A percentile compares a stretch with the other conserved stretches of the same genome.
These are phyloP conservation scores for Meteorus cinctellus DNA, from an alignment of 2,888 invertebrate genomes.

Conservation along the genomic window DNA sequence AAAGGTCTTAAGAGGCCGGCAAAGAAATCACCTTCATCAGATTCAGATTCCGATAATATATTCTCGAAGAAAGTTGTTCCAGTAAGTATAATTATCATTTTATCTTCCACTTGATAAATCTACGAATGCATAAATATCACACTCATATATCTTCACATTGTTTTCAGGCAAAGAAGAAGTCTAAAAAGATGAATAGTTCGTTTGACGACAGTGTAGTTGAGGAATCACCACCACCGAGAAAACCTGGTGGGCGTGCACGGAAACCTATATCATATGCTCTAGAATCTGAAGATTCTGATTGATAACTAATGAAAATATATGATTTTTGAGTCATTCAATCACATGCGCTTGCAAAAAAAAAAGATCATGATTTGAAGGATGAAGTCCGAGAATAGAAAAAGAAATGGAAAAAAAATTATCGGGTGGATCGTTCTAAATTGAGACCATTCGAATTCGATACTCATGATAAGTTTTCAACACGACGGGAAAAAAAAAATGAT, in stretches of 20 bases:
- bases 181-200: slow-evolving; percentile 56
- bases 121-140: no score
- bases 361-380: not conserved
- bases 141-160: not conserved
- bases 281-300: slow-evolving; percentile 67
- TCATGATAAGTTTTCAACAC: not conserved
- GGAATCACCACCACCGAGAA: slow-evolving; percentile 61
- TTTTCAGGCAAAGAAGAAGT: slow-evolving; percentile 60
- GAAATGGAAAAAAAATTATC: not conserved
- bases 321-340: not conserved
- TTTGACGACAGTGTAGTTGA: slow-evolving; percentile 56
- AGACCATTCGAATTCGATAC: not conserved
- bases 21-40: slow-evolving; percentile 65
- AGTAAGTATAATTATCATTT: slow-evolving; percentile 56
- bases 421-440: not conserved
- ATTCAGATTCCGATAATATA: slow-evolving; percentile 66
- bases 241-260: slow-evolving; percentile 74
- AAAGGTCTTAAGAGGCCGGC: slow-evolving; percentile 59
- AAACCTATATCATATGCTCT: slow-evolving; percentile 74
- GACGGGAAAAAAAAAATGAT: not conserved
- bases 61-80: slow-evolving; percentile 50
- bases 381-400: not conserved
- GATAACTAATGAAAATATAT: slow-evolving; percentile 1
- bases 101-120: not conserved
- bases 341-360: not conserved